These are phyloP conservation scores for Phrynocephalus guinanensis DNA, from an alignment of 2,797 vertebrate genomes.

Conservation along the genomic window DNA sequence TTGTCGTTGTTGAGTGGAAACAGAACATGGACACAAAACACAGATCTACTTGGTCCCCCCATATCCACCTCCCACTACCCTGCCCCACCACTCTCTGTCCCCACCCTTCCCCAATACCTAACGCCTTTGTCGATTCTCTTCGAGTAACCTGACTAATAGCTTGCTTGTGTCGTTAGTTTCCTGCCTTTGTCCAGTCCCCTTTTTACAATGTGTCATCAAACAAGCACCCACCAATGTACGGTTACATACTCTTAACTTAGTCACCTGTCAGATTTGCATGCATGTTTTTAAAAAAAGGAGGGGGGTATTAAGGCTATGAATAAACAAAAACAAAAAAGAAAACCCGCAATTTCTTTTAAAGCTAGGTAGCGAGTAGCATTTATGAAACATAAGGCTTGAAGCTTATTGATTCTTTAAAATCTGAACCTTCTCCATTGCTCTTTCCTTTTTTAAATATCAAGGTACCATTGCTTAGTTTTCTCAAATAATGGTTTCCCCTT, in stretches of 20 bases:
- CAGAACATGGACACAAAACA: slow-evolving; percentile 60
- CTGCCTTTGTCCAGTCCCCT: slow-evolving; percentile 63
- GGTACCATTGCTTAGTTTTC: slow-evolving; percentile 80
- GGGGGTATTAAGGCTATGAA: slow-evolving; percentile 78
- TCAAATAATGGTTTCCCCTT: slow-evolving; percentile 59
- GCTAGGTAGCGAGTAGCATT: slow-evolving; percentile 88
- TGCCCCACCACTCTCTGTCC: slow-evolving; percentile 39
- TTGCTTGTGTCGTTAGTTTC: slow-evolving; percentile 33
- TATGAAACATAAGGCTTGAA: slow-evolving; percentile 97
- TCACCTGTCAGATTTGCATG: slow-evolving; percentile 78
- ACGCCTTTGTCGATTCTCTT: slow-evolving; percentile 24
- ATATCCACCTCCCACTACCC: slow-evolving; percentile 40
- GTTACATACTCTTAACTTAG: slow-evolving; percentile 73
- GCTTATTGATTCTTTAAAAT: slow-evolving; percentile 89
- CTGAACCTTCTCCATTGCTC: slow-evolving; percentile 82
- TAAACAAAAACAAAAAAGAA: slow-evolving; percentile 85
- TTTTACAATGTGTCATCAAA: slow-evolving; percentile 68
- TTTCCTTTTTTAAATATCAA: slow-evolving; percentile 79
- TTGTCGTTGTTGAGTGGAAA: slow-evolving; percentile 43
- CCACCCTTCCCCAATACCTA: slow-evolving; percentile 45
- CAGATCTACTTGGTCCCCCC: slow-evolving; percentile 55
- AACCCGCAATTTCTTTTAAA: slow-evolving; percentile 84
- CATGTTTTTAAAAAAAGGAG: slow-evolving; percentile 71
- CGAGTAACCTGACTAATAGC: slow-evolving; percentile 35
- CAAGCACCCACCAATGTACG: slow-evolving; percentile 71